phyloP scores from a whole-genome alignment of 2,888 invertebrate genomes.

The Tipula lateralis region DNA sequence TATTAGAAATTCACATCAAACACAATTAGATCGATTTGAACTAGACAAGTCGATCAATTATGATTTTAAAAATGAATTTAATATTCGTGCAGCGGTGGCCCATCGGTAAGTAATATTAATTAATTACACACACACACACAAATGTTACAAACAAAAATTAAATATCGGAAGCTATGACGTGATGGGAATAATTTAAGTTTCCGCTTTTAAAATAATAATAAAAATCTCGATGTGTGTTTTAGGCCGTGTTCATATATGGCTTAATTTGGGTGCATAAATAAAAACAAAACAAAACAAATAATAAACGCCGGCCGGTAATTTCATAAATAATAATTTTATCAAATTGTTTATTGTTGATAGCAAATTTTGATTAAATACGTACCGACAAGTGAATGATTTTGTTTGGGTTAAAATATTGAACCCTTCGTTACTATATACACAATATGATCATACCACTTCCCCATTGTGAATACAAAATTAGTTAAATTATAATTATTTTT shows the following conservation, averaged over 20 bases:
- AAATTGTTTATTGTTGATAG: not conserved
- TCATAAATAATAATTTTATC: not conserved
- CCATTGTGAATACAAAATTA: not conserved
- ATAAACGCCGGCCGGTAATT: constrained; percentile 19
- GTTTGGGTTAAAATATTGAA: not conserved
- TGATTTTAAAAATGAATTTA: constrained; percentile 40
- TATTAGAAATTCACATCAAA: constrained; percentile 36
- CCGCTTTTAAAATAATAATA: not conserved
- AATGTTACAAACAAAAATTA: not conserved
- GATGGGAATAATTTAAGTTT: not conserved
- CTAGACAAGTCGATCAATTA: constrained; percentile 37
- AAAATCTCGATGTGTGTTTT: not conserved
- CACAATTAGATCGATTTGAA: constrained; percentile 37
- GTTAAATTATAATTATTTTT: not conserved
- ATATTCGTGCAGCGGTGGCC: constrained; percentile 52
- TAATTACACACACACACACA: not conserved
- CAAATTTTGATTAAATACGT: not conserved
- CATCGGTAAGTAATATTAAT: constrained; percentile 50
- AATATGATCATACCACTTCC: not conserved
- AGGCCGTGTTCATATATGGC: not conserved
- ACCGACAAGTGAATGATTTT: not conserved
- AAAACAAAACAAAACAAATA: not conserved
- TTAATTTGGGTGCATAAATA: not conserved
- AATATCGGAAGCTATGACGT: not conserved
- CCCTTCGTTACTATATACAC: not conserved